These are phyloP conservation scores for Erpetoichthys calabaricus DNA, from an alignment of 2,797 vertebrate genomes.

Conservation along the genomic window DNA sequence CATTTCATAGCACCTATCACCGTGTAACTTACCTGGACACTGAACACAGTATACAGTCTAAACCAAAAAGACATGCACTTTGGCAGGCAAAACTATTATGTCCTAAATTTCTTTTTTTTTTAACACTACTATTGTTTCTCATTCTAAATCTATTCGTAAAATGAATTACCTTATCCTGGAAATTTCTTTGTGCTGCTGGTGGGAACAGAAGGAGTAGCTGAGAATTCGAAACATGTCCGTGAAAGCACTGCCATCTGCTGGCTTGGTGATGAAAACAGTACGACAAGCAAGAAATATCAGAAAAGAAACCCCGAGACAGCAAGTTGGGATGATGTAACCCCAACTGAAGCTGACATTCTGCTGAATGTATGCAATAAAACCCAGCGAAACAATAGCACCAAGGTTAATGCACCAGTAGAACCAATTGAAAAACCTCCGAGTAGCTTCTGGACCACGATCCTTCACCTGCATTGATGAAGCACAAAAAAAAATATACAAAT, in stretches of 20 bases:
- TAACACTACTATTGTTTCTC: too few species aligned
- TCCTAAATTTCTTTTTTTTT: too few species aligned
- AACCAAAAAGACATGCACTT: too few species aligned
- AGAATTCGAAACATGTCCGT: conserved; percentile 77
- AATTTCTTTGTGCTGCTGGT: conserved; percentile 30
- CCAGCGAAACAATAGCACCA: conserved; percentile 82
- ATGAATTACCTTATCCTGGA: conserved; percentile 47
- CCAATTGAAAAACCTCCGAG: conserved; percentile 93
- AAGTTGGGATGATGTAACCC: conserved; percentile 74
- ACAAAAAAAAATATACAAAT: conserved; percentile 5
- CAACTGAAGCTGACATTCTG: conserved; percentile 71
- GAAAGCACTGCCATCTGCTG: conserved; percentile 89
- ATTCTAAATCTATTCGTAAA: too few species aligned
- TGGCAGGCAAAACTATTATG: too few species aligned
- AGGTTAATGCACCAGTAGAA: conserved; percentile 98
- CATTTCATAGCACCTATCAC: too few species aligned
- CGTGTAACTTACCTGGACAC: too few species aligned
- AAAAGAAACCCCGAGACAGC: conserved; percentile 81
- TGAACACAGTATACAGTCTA: too few species aligned
- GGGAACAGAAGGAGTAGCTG: conserved; percentile 59
- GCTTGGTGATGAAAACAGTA: conserved; percentile 78
- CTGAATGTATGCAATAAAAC: conserved; percentile 82
- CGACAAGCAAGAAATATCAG: conserved; percentile 73
- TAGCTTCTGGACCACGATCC: conserved; percentile 85
- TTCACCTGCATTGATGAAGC: conserved; percentile 55